Conservation (phyloP, 2,888 invertebrate genomes). For the Acanthosoma haemorrhoidale region DNA sequence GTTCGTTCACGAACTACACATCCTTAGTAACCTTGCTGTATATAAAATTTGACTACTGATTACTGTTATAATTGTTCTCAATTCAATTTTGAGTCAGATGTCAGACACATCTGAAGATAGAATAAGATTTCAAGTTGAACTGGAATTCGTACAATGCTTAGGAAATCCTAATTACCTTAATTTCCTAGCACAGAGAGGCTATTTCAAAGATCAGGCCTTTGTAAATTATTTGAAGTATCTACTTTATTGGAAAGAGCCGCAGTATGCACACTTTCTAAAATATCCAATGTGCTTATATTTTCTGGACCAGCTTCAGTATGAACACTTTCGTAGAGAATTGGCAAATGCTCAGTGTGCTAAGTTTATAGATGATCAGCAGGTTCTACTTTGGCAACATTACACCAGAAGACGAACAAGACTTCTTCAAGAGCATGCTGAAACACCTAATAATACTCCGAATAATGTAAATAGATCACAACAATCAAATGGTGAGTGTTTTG, state of each 20-base stretch:
- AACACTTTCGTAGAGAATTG: conserved; percentile 93
- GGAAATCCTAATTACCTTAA: conserved; percentile 99
- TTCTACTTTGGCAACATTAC: conserved; percentile 97
- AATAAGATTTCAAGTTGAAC: conserved; percentile 90
- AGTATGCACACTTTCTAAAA: conserved; percentile 93
- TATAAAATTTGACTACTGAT: too few relatives aligned
- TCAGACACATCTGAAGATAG: conserved; percentile 43
- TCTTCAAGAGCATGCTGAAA: conserved; percentile 46
- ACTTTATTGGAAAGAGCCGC: conserved; percentile 96
- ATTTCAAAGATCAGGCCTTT: conserved; percentile 90
- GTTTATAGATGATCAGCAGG: conserved; percentile 97
- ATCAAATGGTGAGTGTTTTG: not conserved
- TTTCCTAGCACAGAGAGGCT: conserved; percentile 95
- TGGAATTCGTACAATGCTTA: conserved; percentile 97
- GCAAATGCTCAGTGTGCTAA: conserved; percentile 92
- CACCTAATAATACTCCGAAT: conserved; percentile 14
- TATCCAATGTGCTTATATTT: conserved; percentile 96
- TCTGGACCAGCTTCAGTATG: conserved; percentile 90
- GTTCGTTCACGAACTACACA: too few relatives aligned
- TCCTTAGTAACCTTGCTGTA: not conserved
- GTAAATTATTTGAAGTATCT: conserved; percentile 95
- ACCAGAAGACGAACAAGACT: conserved; percentile 81
- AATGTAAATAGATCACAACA: conserved; percentile 3
- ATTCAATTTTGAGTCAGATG: not conserved
- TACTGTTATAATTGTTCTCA: too few relatives aligned